These are phyloP conservation scores for Microtus montanus DNA, from an alignment of 2,113 vertebrate species.

Conservation along the genomic window DNA sequence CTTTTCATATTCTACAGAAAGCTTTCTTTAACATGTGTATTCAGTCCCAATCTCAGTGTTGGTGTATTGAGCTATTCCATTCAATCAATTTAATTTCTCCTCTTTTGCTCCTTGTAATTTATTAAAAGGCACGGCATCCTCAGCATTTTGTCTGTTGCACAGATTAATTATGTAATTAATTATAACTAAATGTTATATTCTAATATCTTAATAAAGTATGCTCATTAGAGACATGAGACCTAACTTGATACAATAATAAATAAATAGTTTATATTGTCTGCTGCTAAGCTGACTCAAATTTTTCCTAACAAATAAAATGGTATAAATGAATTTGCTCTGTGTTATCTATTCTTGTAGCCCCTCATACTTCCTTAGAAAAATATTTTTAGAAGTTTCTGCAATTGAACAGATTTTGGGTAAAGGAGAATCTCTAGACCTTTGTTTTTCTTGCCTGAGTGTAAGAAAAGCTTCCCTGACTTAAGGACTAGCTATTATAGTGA, in stretches of 20 bases:
- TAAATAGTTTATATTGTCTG: not conserved
- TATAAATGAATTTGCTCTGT: not conserved
- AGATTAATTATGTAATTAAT: not conserved
- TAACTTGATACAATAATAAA: not conserved
- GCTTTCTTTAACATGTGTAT: not conserved
- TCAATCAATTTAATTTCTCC: not conserved
- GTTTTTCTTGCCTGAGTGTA: no score
- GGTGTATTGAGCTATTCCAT: not conserved
- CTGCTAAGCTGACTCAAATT: not conserved
- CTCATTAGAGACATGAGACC: not conserved
- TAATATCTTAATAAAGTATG: slow-evolving; percentile 7
- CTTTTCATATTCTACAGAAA: not conserved
- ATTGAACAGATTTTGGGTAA: not conserved
- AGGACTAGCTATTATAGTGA: not conserved
- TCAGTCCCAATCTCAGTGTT: no score
- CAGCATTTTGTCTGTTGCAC: not conserved
- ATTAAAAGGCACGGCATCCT: not conserved
- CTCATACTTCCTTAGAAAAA: not conserved
- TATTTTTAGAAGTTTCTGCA: not conserved
- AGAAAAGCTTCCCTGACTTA: not conserved
- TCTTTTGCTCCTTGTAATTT: not conserved
- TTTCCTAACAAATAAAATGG: not conserved
- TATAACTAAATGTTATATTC: not conserved
- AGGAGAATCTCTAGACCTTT: not conserved
- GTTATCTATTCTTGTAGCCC: not conserved